Evolutionary conservation across 2,113 vertebrate genomes (phyloP).

Genomic region (Cairina moschata): DNA sequence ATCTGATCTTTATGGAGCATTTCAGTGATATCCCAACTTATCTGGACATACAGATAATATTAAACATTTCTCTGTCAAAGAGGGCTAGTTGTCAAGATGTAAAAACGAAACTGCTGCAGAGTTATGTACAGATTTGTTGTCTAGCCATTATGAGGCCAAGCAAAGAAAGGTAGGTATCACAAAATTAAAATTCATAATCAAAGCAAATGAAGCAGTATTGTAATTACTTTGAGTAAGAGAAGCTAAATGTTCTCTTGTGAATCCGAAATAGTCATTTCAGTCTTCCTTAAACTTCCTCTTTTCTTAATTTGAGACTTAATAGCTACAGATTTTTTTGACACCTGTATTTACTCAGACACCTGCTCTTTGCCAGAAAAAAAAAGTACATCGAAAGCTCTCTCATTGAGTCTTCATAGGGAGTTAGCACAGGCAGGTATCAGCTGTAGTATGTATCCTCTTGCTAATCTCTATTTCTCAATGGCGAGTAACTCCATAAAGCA

Average conservation of each 20-base stretch:
- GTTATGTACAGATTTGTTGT: not conserved
- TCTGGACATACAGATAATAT: not conserved
- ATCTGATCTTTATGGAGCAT: not conserved
- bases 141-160: not conserved
- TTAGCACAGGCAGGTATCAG: not conserved
- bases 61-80: not conserved
- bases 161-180: not conserved
- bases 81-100: not conserved
- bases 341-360: not conserved
- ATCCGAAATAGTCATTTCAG: not conserved
- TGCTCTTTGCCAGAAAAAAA: not conserved
- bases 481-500: not conserved
- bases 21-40: rapidly evolving
- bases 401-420: not conserved
- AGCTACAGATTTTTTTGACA: not conserved
- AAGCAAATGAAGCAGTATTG: not conserved
- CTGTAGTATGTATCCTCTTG: not conserved
- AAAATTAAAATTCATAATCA: not conserved
- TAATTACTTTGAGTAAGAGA: not conserved
- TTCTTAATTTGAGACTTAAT: not conserved
- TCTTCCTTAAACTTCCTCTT: not conserved
- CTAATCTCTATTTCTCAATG: not conserved
- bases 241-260: not conserved
- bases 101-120: not conserved
- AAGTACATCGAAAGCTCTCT: not conserved